Conservation (phyloP, 2,888 invertebrate species). For the Pogonocherus hispidulus region DNA sequence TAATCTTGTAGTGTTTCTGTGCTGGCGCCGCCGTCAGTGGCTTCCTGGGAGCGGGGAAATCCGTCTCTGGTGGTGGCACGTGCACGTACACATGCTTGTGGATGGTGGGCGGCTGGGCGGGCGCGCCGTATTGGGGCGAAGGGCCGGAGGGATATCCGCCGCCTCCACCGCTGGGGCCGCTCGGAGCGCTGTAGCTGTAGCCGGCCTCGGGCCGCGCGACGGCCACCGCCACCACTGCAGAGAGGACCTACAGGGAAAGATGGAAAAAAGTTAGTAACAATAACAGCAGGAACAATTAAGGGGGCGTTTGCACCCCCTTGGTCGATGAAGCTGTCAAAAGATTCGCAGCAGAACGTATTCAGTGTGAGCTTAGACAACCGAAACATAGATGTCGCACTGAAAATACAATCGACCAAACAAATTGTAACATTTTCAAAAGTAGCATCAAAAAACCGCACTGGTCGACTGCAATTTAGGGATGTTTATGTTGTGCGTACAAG, state of each 20-base stretch:
- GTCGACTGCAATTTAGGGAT: too few relatives aligned
- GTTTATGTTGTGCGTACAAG: too few relatives aligned
- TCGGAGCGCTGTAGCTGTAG: constrained; percentile 59
- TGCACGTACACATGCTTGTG: constrained; percentile 94
- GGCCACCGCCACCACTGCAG: constrained; percentile 65
- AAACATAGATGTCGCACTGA: too few relatives aligned
- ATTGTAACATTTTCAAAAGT: too few relatives aligned
- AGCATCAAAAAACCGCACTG: too few relatives aligned
- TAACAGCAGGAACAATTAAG: too few relatives aligned
- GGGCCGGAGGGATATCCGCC: constrained; percentile 73
- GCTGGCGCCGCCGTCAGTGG: constrained; percentile 73
- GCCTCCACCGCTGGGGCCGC: constrained; percentile 65
- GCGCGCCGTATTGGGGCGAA: constrained; percentile 79
- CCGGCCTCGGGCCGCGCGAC: constrained; percentile 68
- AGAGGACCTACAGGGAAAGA: constrained; percentile 59
- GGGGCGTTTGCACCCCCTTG: too few relatives aligned
- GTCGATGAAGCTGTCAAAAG: too few relatives aligned
- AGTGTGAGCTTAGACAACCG: too few relatives aligned
- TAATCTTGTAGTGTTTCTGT: constrained; percentile 88
- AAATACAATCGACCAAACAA: too few relatives aligned
- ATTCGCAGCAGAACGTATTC: too few relatives aligned
- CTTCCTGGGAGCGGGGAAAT: constrained; percentile 78
- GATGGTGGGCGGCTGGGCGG: constrained; percentile 81
- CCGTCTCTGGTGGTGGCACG: constrained; percentile 90
- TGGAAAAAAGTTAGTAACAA: constrained; percentile 1